Evolutionary conservation across 2,888 invertebrate genomes (phyloP).

Genomic region (Limnephilus marmoratus): DNA sequence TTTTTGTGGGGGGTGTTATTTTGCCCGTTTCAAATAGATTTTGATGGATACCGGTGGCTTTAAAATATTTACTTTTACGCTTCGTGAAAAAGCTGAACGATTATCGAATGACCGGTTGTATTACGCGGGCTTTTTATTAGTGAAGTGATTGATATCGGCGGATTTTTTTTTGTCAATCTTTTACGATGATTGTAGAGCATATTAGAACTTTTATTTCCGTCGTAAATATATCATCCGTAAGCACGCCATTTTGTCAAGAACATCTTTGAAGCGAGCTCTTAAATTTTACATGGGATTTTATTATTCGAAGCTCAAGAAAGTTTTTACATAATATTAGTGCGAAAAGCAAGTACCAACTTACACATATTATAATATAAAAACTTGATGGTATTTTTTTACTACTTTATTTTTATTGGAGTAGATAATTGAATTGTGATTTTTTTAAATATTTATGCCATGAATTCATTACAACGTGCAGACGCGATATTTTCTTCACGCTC

Average conservation of each 20-base stretch:
- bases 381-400: background rate
- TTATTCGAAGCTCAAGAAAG: background rate
- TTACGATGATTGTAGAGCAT: slow-evolving; percentile 25
- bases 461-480: background rate
- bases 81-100: slow-evolving; percentile 24
- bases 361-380: background rate
- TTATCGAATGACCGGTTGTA: slow-evolving; percentile 34
- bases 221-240: slow-evolving; percentile 5
- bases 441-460: background rate
- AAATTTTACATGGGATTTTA: background rate
- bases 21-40: background rate
- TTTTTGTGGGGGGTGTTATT: background rate
- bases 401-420: background rate
- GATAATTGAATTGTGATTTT: background rate
- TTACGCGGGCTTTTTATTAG: slow-evolving; percentile 32
- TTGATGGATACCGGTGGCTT: background rate
- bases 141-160: slow-evolving; percentile 24
- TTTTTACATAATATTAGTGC: background rate
- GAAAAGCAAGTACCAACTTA: background rate
- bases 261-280: background rate
- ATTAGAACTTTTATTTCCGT: background rate
- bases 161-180: background rate
- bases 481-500: background rate
- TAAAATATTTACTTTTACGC: slow-evolving; percentile 31
- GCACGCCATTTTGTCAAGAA: slow-evolving; percentile 24